phyloP scores from a whole-genome alignment of 1,140 invertebrate species.

The Eulimnadia texana region DNA sequence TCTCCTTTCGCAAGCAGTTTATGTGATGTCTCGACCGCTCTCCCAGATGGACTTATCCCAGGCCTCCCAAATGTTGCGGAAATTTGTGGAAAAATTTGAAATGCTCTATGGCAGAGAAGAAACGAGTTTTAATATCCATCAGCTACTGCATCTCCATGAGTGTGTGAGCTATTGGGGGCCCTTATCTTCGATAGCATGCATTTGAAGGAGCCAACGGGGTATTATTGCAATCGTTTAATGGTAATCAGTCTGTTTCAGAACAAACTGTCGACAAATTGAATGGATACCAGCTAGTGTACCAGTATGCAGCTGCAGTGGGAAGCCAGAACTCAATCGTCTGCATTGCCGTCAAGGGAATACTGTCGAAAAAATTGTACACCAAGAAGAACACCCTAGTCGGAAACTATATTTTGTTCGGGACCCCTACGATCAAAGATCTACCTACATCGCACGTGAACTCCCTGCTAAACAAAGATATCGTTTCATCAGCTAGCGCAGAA shows the following conservation, averaged over 20 bases:
- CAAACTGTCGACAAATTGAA: neutral
- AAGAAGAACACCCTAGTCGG: too few relatives aligned
- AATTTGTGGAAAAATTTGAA: slow-evolving; percentile 3
- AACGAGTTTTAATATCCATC: slow-evolving; percentile 2
- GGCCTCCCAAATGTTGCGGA: neutral
- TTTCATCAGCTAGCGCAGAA: neutral
- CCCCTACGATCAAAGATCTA: too few relatives aligned
- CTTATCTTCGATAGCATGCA: neutral
- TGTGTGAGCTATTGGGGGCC: neutral
- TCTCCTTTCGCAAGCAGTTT: neutral
- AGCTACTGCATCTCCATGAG: neutral
- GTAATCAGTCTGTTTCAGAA: neutral
- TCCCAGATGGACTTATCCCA: neutral
- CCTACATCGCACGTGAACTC: neutral
- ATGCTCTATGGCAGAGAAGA: neutral
- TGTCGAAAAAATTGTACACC: too few relatives aligned
- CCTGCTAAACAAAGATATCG: neutral
- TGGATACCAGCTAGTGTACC: neutral
- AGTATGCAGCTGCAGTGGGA: neutral
- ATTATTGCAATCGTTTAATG: neutral
- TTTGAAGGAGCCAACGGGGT: neutral
- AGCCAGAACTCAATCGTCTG: neutral
- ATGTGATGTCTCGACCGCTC: neutral
- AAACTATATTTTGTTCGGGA: too few relatives aligned
- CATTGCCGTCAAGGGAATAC: too few relatives aligned